Evolutionary conservation across 2,113 vertebrate species (phyloP), one percentile per base, ranked within the genome.

Genomic region (Oncorhynchus mykiss): DNA sequence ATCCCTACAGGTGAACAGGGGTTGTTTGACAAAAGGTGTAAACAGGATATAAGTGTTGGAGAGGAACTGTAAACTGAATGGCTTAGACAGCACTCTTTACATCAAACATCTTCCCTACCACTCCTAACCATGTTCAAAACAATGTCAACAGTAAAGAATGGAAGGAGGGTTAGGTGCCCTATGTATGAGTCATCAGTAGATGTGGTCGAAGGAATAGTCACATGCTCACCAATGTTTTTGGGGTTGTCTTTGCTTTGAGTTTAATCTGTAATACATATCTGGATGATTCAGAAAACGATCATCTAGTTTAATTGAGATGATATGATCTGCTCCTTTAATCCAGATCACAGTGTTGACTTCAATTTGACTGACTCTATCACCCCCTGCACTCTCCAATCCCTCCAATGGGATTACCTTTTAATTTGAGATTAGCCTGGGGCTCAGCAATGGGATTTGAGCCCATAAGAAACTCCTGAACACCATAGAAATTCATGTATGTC

Each of bases 381-480:
- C 29, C 27, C 27, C 29, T 68, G 31, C 66, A 34, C 31, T 31
- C 66, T 68, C 66, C 66, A 34, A 68, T 68, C 66, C 66, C 18
- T 31, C 14, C 51, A 68, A 68, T 34, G 29, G 31, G 66, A 68
- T 68, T 68, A 68, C 27, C 29, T 68, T 68, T 68, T 68, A n/a
- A 68, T n/a, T 68, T 68, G 27, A 31, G 31, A 68, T 68, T 68
- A 68, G 27, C 66, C 5, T 68, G 27, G 5, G 7, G 66, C 13
- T 68, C 66, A 68, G 66, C 66, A 68, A 39, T 34, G 29, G 29
- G 66, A 68, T 68, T 68, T 68, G 51, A 54, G 51, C 51, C 51
- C 59, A 13, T 22, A 62, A 24, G 11, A 5, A 6, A 62, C n/a
- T 11, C 59, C 59, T 62, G 2, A n/a, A 22, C 5, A 9, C 59